Base-by-base conservation (phyloP, 2,888 invertebrate species). In the Hedychridium roseum region DNA sequence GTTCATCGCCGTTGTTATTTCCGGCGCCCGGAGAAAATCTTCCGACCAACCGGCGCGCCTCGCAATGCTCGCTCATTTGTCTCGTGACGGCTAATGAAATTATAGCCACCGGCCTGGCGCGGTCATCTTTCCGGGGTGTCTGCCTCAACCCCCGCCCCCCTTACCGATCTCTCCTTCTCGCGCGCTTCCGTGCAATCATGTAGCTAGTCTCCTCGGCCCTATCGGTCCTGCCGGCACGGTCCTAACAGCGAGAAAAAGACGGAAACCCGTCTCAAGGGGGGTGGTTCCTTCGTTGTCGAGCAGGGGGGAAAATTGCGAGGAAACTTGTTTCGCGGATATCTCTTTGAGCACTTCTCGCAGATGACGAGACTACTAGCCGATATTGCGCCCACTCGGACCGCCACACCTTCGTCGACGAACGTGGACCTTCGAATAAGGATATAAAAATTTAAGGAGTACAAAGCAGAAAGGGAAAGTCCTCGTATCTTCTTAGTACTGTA, bases 1-100 rank as follows among this genome's bases (percentile, higher is more conserved):
- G 51, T 20, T 21, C 50, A 51, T 55, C 54, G 53, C 7, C 14
- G 36, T 52, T 53, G 58, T 60, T 65, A 64, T 69, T 60, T 64
- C 42, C 52, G 50, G 35, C 18, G 9, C 18, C 44, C 54, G 54
- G 54, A 65, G 65, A 58, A 66, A 71, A 74, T 78, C 74, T 72
- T 69, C 64, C 66, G 67, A 58, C 67, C 78, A 78, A 76, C 78
- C 76, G 78, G 78, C 70, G 78, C 75, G 64, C 73, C 75, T 71
- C 67, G 66, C 73, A 75, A 77, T 78, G 73, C 71, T 70, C 72
- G 76, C 80, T 80, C 82, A 82, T 83, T 83, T 83, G 81, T 83
- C 81, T 80, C 77, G 66, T 67, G 75, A 71, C 78, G 73, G 80
- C 80, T 83, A 83, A 83, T 82, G 82, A 83, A 83, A 83, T 83